Evolutionary conservation across 2,113 vertebrate species (phyloP).

Genomic region (Salvelinus namaycush): DNA sequence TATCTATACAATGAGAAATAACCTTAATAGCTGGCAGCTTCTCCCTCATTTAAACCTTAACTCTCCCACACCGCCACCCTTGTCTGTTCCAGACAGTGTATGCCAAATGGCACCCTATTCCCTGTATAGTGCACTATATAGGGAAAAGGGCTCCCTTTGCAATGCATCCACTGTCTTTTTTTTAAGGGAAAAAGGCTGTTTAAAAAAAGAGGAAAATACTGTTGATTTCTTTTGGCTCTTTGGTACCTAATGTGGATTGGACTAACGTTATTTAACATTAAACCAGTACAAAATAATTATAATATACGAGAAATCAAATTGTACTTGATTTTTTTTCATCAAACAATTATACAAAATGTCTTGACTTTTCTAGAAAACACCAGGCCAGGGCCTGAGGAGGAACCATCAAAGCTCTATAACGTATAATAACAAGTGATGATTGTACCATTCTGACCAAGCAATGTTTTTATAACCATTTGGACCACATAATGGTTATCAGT

Average conservation of each 20-base stretch:
- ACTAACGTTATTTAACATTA: neutral
- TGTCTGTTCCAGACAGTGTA: constrained; percentile 2
- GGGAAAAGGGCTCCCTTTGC: no score
- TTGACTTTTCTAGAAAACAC: neutral
- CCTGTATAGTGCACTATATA: neutral
- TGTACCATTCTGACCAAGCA: neutral
- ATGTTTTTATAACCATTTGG: neutral
- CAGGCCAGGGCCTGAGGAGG: no score
- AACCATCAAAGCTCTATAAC: neutral
- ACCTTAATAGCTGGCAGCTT: neutral
- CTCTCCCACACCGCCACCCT: neutral
- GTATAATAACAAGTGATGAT: neutral
- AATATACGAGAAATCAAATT: neutral
- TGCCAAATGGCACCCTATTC: constrained; percentile 2
- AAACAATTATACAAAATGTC: neutral
- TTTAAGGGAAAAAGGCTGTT: neutral
- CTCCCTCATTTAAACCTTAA: neutral
- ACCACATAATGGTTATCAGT: neutral
- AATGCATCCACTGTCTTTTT: no score
- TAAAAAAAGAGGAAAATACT: constrained; percentile 5
- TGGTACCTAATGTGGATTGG: neutral
- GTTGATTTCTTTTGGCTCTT: neutral
- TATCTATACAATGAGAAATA: neutral
- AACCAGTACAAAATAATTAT: neutral
- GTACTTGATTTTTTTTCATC: neutral